phyloP scores from a whole-genome alignment of 2,888 invertebrate species.

The Gnatocerus cornutus region DNA sequence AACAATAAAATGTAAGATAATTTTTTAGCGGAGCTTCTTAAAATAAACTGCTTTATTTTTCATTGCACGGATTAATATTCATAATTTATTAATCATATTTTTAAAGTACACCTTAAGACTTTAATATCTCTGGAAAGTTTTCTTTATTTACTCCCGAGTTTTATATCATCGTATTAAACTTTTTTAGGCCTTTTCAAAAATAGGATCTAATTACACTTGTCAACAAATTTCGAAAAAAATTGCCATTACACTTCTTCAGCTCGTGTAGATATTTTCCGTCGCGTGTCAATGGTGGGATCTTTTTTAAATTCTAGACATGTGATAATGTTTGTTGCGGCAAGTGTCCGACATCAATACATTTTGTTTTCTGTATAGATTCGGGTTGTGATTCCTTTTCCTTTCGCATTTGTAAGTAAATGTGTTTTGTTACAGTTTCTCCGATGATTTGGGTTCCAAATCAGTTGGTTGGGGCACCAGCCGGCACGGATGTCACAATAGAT shows the following conservation, averaged over 20 bases:
- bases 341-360: constrained; percentile 22
- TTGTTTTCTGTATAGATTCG: constrained; percentile 9
- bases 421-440: constrained; percentile 83
- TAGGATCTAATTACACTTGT: constrained; percentile 37
- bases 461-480: constrained; percentile 91
- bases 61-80: constrained; percentile 54
- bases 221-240: no score
- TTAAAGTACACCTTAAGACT: constrained; percentile 55
- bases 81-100: constrained; percentile 57
- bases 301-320: no score
- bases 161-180: constrained; percentile 48
- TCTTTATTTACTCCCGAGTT: constrained; percentile 53
- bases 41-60: constrained; percentile 56
- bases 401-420: constrained; percentile 40
- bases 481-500: constrained; percentile 93
- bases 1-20: constrained; percentile 54
- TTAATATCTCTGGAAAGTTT: constrained; percentile 50
- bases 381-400: constrained; percentile 29
- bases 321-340: constrained; percentile 12
- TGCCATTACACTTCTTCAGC: no score
- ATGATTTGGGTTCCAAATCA: constrained; percentile 97
- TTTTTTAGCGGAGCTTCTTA: constrained; percentile 51
- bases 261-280: constrained; percentile 63
- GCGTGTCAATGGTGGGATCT: no score
- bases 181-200: constrained; percentile 31